Conservation (phyloP, 2,888 invertebrate genomes). For the Spilosoma lubricipeda region DNA sequence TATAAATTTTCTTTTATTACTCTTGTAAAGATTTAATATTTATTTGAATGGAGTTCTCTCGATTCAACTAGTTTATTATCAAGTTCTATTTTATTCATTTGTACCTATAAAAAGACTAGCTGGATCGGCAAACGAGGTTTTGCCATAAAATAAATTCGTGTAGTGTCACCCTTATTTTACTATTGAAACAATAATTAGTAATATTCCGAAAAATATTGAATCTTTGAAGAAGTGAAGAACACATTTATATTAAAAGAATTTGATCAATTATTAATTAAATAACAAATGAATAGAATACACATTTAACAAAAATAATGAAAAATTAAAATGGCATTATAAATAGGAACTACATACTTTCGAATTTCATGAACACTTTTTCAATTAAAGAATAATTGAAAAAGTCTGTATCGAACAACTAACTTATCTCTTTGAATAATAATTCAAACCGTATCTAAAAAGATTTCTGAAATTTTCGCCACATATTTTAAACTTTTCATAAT, state of each 20-base stretch:
- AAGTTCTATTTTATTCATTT: background rate
- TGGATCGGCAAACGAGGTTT: no score
- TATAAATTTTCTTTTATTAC: background rate
- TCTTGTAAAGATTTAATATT: background rate
- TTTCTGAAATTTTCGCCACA: background rate
- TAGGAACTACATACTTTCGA: no score
- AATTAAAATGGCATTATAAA: no score
- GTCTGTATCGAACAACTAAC: background rate
- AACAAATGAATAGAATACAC: background rate
- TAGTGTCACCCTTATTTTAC: no score
- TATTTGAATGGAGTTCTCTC: background rate
- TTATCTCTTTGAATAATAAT: background rate
- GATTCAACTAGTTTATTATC: background rate
- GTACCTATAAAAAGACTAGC: background rate
- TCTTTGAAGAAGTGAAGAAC: no score
- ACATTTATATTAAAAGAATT: no score
- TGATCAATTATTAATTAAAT: background rate
- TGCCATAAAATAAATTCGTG: no score
- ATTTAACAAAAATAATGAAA: background rate
- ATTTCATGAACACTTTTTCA: no score
- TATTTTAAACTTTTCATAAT: background rate
- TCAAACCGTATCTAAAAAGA: background rate
- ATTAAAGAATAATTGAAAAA: slow-evolving; percentile 8
- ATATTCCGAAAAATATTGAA: no score
- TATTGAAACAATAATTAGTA: no score